A percentile compares a stretch with the other conserved stretches of the same genome.
phyloP scores from a whole-genome alignment of 2,797 vertebrate genomes.

The Ataeniobius toweri region DNA sequence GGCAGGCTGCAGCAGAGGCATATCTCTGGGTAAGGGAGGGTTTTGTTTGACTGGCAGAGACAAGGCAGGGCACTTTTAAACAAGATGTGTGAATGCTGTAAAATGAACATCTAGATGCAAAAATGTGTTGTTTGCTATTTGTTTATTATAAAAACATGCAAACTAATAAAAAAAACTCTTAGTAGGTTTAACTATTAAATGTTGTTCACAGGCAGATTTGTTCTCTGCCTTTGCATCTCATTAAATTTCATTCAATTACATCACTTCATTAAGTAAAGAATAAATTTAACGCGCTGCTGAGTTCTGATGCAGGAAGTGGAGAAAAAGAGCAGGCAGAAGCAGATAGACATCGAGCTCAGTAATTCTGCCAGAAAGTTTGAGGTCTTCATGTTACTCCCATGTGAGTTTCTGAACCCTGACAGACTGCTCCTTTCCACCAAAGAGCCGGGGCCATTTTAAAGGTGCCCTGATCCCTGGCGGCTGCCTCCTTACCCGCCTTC shows the following conservation, averaged over 20 bases:
- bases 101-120: not conserved
- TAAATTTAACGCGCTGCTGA: slow-evolving; percentile 24
- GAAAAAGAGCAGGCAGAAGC: slow-evolving; percentile 13
- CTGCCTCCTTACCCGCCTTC: slow-evolving; percentile 30
- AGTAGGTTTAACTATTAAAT: not conserved
- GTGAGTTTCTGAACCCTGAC: slow-evolving; percentile 41
- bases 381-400: not conserved
- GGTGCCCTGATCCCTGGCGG: slow-evolving; percentile 48
- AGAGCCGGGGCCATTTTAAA: slow-evolving; percentile 36
- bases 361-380: slow-evolving; percentile 4
- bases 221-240: slow-evolving; percentile 1
- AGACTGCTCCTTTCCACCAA: slow-evolving; percentile 36
- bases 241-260: slow-evolving; percentile 1
- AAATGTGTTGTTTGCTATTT: not conserved
- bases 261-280: slow-evolving; percentile 16
- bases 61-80: not conserved
- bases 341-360: slow-evolving; percentile 1
- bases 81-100: not conserved
- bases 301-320: slow-evolving; percentile 17
- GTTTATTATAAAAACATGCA: not conserved
- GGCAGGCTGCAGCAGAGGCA: not conserved
- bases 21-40: not conserved
- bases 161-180: not conserved
- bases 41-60: not conserved
- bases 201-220: not conserved